These are phyloP conservation scores for Euphysa ruthae DNA, from an alignment of 30 jellyfish, hydroid and myxozoan species.

Conservation along the genomic window DNA sequence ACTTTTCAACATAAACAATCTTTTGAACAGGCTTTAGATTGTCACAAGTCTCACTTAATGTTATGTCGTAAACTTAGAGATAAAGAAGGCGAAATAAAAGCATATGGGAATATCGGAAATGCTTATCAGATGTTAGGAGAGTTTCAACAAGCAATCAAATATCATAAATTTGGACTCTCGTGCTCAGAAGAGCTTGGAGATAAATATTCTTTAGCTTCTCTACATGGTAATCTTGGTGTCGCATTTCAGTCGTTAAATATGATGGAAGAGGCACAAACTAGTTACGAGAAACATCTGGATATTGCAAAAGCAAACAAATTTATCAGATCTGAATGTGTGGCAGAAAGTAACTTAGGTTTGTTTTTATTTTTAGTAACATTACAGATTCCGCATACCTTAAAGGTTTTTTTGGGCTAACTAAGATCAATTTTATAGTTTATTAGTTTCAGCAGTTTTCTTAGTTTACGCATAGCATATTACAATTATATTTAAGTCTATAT, in stretches of 20 bases:
- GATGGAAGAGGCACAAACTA: conserved; percentile 65
- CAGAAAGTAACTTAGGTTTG: conserved; percentile 74
- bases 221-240: conserved; percentile 90
- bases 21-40: conserved; percentile 64
- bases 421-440: too few relatives aligned
- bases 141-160: conserved; percentile 68
- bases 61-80: conserved; percentile 63
- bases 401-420: too few relatives aligned
- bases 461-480: too few relatives aligned
- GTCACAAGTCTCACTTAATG: conserved; percentile 66
- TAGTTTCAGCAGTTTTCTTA: too few relatives aligned
- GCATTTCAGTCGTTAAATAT: conserved; percentile 76
- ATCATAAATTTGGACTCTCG: conserved; percentile 73
- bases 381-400: too few relatives aligned
- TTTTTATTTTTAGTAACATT: neutral
- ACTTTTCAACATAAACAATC: conserved; percentile 76
- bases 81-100: conserved; percentile 89
- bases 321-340: conserved; percentile 70
- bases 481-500: too few relatives aligned
- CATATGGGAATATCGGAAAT: conserved; percentile 94
- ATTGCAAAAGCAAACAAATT: conserved; percentile 45
- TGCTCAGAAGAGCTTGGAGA: conserved; percentile 50
- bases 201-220: conserved; percentile 53
- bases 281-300: conserved; percentile 53
- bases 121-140: conserved; percentile 85